Evolutionary conservation across 2,888 invertebrate species (phyloP), one percentile per base, ranked within the genome.

Genomic region (Leucania comma): DNA sequence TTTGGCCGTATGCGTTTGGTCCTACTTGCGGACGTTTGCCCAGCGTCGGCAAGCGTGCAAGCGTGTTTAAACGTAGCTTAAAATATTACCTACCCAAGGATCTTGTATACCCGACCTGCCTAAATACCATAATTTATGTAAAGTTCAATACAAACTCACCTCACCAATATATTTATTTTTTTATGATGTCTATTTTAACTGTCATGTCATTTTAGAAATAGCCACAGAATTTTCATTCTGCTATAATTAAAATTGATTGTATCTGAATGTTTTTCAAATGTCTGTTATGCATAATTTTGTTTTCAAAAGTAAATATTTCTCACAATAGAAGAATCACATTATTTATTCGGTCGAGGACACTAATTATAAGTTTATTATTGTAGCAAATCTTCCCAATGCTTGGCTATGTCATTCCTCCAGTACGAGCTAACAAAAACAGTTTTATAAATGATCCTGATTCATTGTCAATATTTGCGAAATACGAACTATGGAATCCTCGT

Each of bases 401-500:
- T 20, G 12, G 2, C 22, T 35, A 17, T 20, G 32, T 6, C 2
- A 6, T 22, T 2, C 35, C 53, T n/a, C 12, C 60, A 20, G 10
- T 3, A 59, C 20, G 14, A 12, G 1, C 20, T 26, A 60, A 29
- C 26, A 35, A 70, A n/a, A 24, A 8, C 12, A 69, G 29, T 57
- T 17, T 24, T 56, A 3, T 14, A 22, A n/a, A 35, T 9, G 17
- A 22, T 29, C 4, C 3, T 29, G 9, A 29, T 22, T 17, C 5
- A 51, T 50, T 54, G 14, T 26, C 63, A 54, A 64, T 9, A 8
- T 1, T 32, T 35, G 51, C 32, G 0, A 54, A 70, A 42, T 1
- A 22, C 26, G 26, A 38, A 12, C 10, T 57, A 32, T 80, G 69
- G 69, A 51, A 48, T 5, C 68, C 65, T 62, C 81, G 81, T 24